Evolutionary conservation across 2,797 vertebrate genomes (phyloP).

Genomic region (Poeciliopsis presidionis): DNA sequence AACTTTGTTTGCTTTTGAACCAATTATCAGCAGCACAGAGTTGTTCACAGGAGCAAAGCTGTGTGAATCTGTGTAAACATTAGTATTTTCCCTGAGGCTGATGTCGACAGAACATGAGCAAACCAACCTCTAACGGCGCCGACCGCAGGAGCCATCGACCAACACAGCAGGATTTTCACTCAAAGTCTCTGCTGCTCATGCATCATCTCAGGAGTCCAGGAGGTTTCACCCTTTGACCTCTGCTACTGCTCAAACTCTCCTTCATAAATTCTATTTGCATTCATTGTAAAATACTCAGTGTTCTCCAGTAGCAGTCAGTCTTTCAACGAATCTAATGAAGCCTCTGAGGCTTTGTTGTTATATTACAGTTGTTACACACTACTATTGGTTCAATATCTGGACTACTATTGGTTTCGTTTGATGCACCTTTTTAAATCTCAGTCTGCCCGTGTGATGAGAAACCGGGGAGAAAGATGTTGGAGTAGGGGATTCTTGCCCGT

Average conservation of each 20-base stretch:
- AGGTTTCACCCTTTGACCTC: background rate
- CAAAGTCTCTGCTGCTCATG: background rate
- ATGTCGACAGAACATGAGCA: background rate
- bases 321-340: background rate
- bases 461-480: background rate
- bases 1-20: background rate
- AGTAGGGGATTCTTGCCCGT: background rate
- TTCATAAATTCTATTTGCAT: background rate
- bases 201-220: background rate
- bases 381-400: background rate
- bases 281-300: background rate
- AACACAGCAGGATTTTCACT: background rate
- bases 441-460: background rate
- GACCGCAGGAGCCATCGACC: background rate
- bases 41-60: constrained; percentile 13
- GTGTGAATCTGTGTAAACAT: constrained; percentile 39
- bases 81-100: constrained; percentile 6
- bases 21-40: constrained; percentile 47
- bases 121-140: background rate
- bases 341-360: background rate
- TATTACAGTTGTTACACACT: background rate
- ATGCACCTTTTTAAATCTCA: background rate
- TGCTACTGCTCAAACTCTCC: background rate
- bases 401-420: background rate
- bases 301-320: background rate